Conservation (phyloP, 2,888 invertebrate genomes). For the Athalia rosae region DNA sequence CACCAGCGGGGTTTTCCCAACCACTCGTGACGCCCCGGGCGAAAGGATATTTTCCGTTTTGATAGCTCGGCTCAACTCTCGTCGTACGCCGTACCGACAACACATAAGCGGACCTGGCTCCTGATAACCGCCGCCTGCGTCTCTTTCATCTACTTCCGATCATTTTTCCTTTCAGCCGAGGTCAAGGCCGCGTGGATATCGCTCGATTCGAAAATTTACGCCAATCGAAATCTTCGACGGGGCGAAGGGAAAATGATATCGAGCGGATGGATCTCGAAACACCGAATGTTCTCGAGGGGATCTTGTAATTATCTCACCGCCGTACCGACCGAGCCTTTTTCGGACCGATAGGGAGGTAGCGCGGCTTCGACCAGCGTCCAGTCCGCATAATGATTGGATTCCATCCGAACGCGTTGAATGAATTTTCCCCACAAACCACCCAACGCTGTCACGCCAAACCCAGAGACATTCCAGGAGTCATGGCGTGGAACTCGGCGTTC, state of each 20-base stretch:
- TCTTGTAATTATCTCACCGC: too few relatives aligned
- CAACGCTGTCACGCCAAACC: slow-evolving; percentile 21
- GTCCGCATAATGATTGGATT: slow-evolving; percentile 63
- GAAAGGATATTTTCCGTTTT: slow-evolving; percentile 42
- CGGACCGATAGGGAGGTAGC: background rate
- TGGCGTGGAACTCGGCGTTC: slow-evolving; percentile 16
- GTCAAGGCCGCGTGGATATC: slow-evolving; percentile 2
- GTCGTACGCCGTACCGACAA: slow-evolving; percentile 26
- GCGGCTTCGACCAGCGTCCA: slow-evolving; percentile 47
- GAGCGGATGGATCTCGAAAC: too few relatives aligned
- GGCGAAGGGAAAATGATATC: too few relatives aligned
- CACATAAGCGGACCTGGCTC: slow-evolving; percentile 24
- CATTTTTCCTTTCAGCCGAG: slow-evolving; percentile 3
- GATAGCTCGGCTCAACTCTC: slow-evolving; percentile 35
- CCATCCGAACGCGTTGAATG: slow-evolving; percentile 59
- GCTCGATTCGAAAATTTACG: background rate
- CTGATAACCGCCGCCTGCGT: too few relatives aligned
- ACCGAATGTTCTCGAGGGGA: too few relatives aligned
- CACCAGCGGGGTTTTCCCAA: slow-evolving; percentile 28
- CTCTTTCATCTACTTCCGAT: background rate
- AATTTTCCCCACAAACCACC: slow-evolving; percentile 52
- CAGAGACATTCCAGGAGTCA: slow-evolving; percentile 11
- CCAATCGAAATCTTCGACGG: too few relatives aligned
- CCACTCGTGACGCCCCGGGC: slow-evolving; percentile 31
- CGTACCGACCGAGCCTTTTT: too few relatives aligned